phyloP scores from a whole-genome alignment of 2,888 invertebrate genomes.

The Chymomyza amoena region DNA sequence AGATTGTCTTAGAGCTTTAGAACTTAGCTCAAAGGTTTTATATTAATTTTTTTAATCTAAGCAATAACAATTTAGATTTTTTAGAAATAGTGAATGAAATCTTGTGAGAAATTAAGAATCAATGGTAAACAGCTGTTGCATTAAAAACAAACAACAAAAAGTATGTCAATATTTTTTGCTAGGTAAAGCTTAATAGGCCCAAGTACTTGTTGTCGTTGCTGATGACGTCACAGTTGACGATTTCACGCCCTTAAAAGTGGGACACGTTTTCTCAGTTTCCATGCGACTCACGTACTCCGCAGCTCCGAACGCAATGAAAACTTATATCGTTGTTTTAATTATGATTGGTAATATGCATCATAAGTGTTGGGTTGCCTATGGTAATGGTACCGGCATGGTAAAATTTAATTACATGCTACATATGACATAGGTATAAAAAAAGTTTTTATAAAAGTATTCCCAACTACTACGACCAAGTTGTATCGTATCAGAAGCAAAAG shows the following conservation, averaged over 20 bases:
- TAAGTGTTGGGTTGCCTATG: background rate
- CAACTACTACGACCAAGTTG: no score
- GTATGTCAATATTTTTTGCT: background rate
- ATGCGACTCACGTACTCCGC: conserved; percentile 64
- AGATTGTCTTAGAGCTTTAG: no score
- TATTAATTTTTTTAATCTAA: no score
- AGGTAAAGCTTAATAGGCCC: background rate
- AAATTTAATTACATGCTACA: background rate
- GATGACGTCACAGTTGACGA: background rate
- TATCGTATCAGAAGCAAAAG: no score
- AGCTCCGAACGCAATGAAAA: conserved; percentile 27
- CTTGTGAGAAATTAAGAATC: no score
- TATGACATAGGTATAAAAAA: background rate
- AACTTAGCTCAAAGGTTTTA: no score
- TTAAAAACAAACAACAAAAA: no score
- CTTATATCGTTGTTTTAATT: background rate
- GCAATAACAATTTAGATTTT: no score
- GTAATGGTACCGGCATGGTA: background rate
- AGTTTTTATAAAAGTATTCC: no score
- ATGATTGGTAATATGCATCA: conserved; percentile 3
- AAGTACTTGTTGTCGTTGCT: background rate
- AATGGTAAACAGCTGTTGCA: no score
- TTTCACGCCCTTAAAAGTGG: conserved; percentile 28
- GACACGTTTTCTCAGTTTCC: conserved; percentile 57
- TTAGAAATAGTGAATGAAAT: no score